phyloP scores from a whole-genome alignment of 35 echinoderm and acorn worm species.

The Patiria miniata region DNA sequence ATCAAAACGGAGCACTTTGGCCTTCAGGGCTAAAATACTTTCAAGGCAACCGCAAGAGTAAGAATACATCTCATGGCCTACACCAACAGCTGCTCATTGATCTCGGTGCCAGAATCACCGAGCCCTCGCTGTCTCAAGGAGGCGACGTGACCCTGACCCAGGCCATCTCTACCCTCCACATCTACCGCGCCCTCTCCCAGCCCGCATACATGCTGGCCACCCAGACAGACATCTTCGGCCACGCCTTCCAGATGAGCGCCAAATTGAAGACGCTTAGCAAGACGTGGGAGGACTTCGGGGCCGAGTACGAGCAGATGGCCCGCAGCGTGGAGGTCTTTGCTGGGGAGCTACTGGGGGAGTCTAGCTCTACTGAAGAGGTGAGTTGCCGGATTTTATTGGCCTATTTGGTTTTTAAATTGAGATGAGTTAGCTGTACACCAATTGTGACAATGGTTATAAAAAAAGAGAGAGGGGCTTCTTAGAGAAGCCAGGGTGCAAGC shows the following conservation, averaged over 20 bases:
- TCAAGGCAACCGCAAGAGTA: too few species aligned
- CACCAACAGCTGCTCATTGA: background rate
- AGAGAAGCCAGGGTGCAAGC: too few species aligned
- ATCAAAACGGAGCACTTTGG: too few species aligned
- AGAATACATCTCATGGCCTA: too few species aligned
- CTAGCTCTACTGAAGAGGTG: slow-evolving; percentile 18
- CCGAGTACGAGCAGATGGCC: slow-evolving; percentile 1
- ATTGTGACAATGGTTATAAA: too few species aligned
- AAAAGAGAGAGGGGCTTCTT: too few species aligned
- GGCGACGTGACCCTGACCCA: slow-evolving; percentile 11
- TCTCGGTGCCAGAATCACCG: background rate
- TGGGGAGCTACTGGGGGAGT: background rate
- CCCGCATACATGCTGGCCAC: slow-evolving; percentile 7
- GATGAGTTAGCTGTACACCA: too few species aligned
- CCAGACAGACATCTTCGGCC: slow-evolving; percentile 7
- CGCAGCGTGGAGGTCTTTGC: background rate
- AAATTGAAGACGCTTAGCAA: background rate
- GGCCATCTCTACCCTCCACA: background rate
- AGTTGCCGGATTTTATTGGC: background rate
- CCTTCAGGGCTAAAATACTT: too few species aligned
- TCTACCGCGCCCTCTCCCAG: slow-evolving; percentile 13
- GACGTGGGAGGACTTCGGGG: slow-evolving; percentile 10
- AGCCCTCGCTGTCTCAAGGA: background rate
- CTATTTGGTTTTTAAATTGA: background rate
- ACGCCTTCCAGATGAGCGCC: background rate